Evolutionary conservation across 2,888 invertebrate genomes (phyloP).

Genomic region (Linyphia triangularis): DNA sequence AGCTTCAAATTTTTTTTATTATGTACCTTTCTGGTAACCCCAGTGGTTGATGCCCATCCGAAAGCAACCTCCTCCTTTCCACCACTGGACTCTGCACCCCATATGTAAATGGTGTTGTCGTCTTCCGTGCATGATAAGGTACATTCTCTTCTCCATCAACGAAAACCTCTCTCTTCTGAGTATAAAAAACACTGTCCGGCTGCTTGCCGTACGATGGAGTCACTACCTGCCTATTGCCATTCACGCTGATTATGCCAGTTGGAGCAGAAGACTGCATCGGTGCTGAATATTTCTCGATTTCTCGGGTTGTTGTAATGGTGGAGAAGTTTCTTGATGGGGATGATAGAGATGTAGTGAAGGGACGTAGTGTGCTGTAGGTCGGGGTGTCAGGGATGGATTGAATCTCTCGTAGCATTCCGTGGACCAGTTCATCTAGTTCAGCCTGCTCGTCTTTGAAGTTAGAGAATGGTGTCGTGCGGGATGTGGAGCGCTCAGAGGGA

Average conservation of each 20-base stretch:
- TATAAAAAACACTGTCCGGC: conserved; percentile 40
- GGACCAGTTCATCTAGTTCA: conserved; percentile 88
- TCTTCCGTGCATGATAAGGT: conserved; percentile 94
- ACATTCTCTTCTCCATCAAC: conserved; percentile 79
- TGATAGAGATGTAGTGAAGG: conserved; percentile 75
- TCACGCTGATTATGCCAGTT: conserved; percentile 68
- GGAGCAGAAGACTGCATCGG: conserved; percentile 42
- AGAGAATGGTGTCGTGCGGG: conserved; percentile 59
- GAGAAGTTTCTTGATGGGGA: conserved; percentile 67
- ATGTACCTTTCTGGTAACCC: conserved; percentile 41
- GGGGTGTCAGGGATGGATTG: conserved; percentile 86
- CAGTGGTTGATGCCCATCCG: conserved; percentile 71
- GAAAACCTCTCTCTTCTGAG: conserved; percentile 53
- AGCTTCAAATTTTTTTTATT: too few species aligned
- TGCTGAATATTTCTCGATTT: conserved; percentile 33
- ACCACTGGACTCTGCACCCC: conserved; percentile 82
- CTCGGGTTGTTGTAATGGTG: conserved; percentile 56
- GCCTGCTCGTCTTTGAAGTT: conserved; percentile 81
- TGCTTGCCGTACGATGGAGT: conserved; percentile 31
- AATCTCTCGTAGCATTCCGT: conserved; percentile 92
- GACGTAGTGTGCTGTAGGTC: conserved; percentile 51
- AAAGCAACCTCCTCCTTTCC: conserved; percentile 73
- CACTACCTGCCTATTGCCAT: conserved; percentile 64
- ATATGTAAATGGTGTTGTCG: conserved; percentile 93
- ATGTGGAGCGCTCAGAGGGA: conserved; percentile 55